Percentiles rank a stretch among this genome's conserved stretches.
Conservation (phyloP, 1,140 invertebrate species). For the Cecropterus lyciades region DNA sequence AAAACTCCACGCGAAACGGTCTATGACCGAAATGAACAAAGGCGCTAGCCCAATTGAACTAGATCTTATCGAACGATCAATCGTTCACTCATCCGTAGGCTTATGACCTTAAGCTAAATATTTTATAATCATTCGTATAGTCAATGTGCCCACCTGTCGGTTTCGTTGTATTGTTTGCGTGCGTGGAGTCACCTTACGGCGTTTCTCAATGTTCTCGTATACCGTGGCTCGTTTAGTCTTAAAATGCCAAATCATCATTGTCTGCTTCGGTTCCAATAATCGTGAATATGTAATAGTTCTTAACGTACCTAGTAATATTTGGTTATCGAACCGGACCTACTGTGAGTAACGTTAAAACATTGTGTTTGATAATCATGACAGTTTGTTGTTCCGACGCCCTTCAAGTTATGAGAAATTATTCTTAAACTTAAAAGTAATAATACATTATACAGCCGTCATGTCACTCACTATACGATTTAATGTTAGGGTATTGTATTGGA, state of each 20-base stretch:
- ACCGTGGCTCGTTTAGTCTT: slow-evolving; percentile 33
- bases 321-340: not conserved
- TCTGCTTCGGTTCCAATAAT: slow-evolving; percentile 6
- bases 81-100: slow-evolving; percentile 42
- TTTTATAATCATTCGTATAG: slow-evolving; percentile 60
- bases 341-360: not conserved
- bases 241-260: slow-evolving; percentile 32
- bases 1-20: not conserved
- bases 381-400: not conserved
- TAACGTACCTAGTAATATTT: not conserved
- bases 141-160: slow-evolving; percentile 74
- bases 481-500: slow-evolving; percentile 24
- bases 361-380: not conserved
- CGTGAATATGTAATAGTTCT: not conserved
- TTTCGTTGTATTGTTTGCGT: slow-evolving; percentile 50
- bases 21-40: not conserved
- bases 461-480: slow-evolving; percentile 28
- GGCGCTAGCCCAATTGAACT: slow-evolving; percentile 31
- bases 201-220: slow-evolving; percentile 32
- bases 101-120: slow-evolving; percentile 52
- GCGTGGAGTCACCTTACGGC: slow-evolving; percentile 37
- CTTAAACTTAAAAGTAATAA: not conserved
- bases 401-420: not conserved
- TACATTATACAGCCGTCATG: slow-evolving; percentile 21
- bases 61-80: slow-evolving; percentile 42